These are phyloP conservation scores for Pediacus dermestoides DNA, from an alignment of 2,888 invertebrate species.

Conservation along the genomic window DNA sequence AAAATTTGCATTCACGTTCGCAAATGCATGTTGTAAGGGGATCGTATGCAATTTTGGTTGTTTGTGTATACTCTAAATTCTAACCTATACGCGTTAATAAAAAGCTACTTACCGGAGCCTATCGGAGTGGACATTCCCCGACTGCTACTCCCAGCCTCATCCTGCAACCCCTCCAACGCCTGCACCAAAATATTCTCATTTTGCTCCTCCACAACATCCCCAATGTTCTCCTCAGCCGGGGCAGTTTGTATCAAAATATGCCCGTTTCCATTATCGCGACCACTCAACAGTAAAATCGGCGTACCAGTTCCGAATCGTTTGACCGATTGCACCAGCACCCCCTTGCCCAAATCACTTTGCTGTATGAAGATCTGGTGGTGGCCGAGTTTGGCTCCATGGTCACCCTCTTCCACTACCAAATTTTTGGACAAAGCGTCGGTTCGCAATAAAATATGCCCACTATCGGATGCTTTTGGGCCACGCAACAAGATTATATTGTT, in stretches of 20 bases:
- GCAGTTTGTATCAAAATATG: conserved; percentile 42
- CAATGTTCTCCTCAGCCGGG: conserved; percentile 32
- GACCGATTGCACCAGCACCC: conserved; percentile 46
- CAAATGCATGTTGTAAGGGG: conserved; percentile 25
- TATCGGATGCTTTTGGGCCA: conserved; percentile 39
- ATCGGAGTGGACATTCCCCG: conserved; percentile 40
- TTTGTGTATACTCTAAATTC: too few relatives aligned
- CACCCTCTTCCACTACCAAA: conserved; percentile 38
- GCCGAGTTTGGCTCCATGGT: conserved; percentile 10
- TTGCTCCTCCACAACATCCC: conserved; percentile 31
- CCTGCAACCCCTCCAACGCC: conserved; percentile 40
- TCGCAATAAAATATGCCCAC: conserved; percentile 43
- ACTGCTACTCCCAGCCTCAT: conserved; percentile 35
- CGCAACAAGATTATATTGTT: conserved; percentile 44
- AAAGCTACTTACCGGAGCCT: conserved; percentile 41
- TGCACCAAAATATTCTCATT: conserved; percentile 38
- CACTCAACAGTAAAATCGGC: conserved; percentile 45
- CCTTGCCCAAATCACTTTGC: conserved; percentile 44
- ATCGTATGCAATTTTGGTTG: too few relatives aligned
- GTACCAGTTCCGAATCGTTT: conserved; percentile 44
- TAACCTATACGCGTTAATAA: not conserved
- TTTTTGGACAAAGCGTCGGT: conserved; percentile 38
- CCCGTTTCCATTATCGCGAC: conserved; percentile 42
- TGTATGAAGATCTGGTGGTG: conserved; percentile 42
- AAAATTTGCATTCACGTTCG: conserved; percentile 36